Conservation (phyloP, 2,888 invertebrate genomes). For the Macrosiphum euphorbiae region DNA sequence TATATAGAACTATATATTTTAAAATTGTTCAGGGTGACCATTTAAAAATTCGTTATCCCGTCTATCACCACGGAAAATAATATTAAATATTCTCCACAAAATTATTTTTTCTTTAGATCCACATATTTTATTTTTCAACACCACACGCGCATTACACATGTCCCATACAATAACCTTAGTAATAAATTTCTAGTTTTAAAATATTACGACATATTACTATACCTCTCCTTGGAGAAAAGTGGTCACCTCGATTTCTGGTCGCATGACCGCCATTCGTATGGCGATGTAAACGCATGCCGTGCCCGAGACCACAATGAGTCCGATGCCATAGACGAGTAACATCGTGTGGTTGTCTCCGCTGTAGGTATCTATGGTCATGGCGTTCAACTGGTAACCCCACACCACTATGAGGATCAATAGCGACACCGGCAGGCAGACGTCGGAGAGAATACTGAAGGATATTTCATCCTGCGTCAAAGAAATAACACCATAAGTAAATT, state of each 20-base stretch:
- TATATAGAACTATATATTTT: too few species aligned
- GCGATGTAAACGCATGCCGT: conserved; percentile 50
- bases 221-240: neutral
- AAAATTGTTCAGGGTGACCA: too few species aligned
- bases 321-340: conserved; percentile 51
- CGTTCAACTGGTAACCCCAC: conserved; percentile 48
- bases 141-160: neutral
- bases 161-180: neutral
- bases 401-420: conserved; percentile 34
- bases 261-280: conserved; percentile 38
- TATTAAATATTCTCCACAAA: neutral
- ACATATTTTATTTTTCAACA: neutral
- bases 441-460: conserved; percentile 40
- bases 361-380: conserved; percentile 34
- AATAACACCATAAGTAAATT: neutral
- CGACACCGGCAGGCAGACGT: conserved; percentile 42
- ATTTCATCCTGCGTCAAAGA: conserved; percentile 36
- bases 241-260: neutral
- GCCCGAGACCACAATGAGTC: conserved; percentile 49
- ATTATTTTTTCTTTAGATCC: neutral
- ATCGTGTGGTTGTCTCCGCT: neutral
- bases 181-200: neutral
- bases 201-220: neutral
- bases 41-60: too few species aligned
- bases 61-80: too few species aligned